These are phyloP conservation scores for Clunio marinus DNA, from an alignment of 2,888 invertebrate genomes.

Conservation along the genomic window DNA sequence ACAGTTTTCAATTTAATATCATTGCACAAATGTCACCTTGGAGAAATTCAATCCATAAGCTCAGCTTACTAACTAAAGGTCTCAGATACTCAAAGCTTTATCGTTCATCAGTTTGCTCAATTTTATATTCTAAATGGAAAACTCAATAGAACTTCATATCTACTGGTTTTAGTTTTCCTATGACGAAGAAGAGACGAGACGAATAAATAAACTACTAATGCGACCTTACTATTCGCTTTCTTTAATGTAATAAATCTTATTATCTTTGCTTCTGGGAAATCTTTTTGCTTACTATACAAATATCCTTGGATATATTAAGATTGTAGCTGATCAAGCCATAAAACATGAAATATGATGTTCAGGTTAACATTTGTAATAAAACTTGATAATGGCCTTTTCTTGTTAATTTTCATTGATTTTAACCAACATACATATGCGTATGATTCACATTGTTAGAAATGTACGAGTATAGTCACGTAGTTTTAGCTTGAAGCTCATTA, in stretches of 20 bases:
- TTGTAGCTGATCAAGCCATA: conserved; percentile 5
- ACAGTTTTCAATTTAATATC: not conserved
- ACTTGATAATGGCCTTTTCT: not conserved
- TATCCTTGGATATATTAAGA: not conserved
- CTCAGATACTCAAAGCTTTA: too few relatives aligned
- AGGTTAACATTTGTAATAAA: not conserved
- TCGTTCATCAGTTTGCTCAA: too few relatives aligned
- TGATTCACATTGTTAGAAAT: not conserved
- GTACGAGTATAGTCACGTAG: not conserved
- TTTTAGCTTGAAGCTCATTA: too few relatives aligned
- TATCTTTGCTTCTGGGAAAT: conserved; percentile 1
- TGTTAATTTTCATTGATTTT: not conserved
- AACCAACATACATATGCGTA: not conserved
- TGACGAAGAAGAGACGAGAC: not conserved
- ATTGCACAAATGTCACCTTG: not conserved
- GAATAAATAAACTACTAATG: not conserved
- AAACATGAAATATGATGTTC: not conserved
- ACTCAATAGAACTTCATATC: too few relatives aligned
- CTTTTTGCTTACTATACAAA: not conserved
- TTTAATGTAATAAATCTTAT: conserved; percentile 14
- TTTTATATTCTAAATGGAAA: too few relatives aligned
- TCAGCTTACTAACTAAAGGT: too few relatives aligned
- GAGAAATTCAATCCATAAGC: not conserved
- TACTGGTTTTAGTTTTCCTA: not conserved
- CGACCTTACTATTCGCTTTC: not conserved